Evolutionary conservation across 2,797 vertebrate genomes (phyloP), one percentile per base, ranked within the genome.

Genomic region (Pteronotus mesoamericanus): DNA sequence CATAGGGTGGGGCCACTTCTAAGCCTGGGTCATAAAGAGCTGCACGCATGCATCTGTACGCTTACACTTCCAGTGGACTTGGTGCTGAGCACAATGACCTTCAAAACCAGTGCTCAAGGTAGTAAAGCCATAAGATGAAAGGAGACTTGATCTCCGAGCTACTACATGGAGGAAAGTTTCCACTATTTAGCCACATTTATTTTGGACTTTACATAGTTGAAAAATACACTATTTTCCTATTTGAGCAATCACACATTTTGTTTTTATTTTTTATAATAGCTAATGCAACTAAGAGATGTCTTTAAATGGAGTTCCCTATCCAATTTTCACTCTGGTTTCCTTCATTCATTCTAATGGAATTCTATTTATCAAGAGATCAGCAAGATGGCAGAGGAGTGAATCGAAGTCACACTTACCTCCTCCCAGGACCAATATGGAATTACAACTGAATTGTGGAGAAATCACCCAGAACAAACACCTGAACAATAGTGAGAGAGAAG

Each of bases 331-430:
- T 84, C 18, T 26, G 12, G n/a, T 0, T 88, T 84, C 18, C 59
- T 94, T 92, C n/a, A 44, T 53, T 87, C 10, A 61, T 82, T 66
- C 37, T 75, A 77, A 61, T 55, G 46, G 42, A 72, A 91, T 75
- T 79, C n/a, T n/a, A 51, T 39, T 86, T 46, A 89, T 6, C 77
- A 74, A n/a, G n/a, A n/a, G n/a, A n/a, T n/a, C n/a, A n/a, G n/a
- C n/a, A n/a, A n/a, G n/a, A n/a, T n/a, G n/a, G n/a, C n/a, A n/a
- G n/a, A n/a, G n/a, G n/a, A n/a, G n/a, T n/a, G n/a, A n/a, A n/a
- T n/a, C n/a, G n/a, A n/a, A n/a, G n/a, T n/a, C n/a, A n/a, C n/a
- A n/a, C n/a, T n/a, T n/a, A n/a, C n/a, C n/a, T n/a, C n/a, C n/a
- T n/a, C n/a, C n/a, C n/a, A n/a, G n/a, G n/a, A n/a, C n/a, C n/a